A percentile compares a stretch with the other conserved stretches of the same genome.
Conservation (phyloP, 2,888 invertebrate species). For the Cheilosia grossa region DNA sequence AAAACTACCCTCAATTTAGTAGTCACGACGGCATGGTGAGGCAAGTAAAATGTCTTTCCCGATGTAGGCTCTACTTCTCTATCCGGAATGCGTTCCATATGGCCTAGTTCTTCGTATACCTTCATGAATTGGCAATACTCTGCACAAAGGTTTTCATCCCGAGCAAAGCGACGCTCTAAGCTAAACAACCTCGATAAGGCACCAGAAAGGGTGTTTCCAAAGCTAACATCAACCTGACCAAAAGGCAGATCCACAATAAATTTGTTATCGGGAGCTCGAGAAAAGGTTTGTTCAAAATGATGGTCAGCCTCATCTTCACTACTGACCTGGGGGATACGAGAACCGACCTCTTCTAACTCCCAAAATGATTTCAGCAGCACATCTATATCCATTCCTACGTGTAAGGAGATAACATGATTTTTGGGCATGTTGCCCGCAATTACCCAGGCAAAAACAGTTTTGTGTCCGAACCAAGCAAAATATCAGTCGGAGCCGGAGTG, state of each 20-base stretch:
- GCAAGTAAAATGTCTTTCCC: not conserved
- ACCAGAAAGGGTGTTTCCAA: not conserved
- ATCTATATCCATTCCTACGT: not conserved
- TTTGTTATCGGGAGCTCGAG: no score
- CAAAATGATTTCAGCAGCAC: not conserved
- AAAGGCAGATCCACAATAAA: not conserved
- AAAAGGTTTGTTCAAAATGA: not conserved
- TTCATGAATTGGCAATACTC: no score
- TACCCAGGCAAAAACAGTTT: no score
- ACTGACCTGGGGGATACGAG: not conserved
- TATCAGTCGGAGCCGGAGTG: no score
- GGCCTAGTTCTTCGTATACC: not conserved
- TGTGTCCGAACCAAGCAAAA: no score
- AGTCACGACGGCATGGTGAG: slow-evolving; percentile 8
- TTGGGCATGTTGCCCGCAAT: no score
- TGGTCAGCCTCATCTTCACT: not conserved
- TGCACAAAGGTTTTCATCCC: not conserved
- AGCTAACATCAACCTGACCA: not conserved
- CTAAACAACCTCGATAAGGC: not conserved
- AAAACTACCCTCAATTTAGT: slow-evolving; percentile 2
- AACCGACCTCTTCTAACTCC: slow-evolving; percentile 1
- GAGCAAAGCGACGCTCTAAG: not conserved
- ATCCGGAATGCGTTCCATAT: slow-evolving; percentile 13
- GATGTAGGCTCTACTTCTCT: slow-evolving; percentile 6
- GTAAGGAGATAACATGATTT: no score